A percentile compares a stretch with the other conserved stretches of the same genome.
Evolutionary conservation across 2,888 invertebrate genomes (phyloP).

Genomic region (Ichneumoninae sp.): DNA sequence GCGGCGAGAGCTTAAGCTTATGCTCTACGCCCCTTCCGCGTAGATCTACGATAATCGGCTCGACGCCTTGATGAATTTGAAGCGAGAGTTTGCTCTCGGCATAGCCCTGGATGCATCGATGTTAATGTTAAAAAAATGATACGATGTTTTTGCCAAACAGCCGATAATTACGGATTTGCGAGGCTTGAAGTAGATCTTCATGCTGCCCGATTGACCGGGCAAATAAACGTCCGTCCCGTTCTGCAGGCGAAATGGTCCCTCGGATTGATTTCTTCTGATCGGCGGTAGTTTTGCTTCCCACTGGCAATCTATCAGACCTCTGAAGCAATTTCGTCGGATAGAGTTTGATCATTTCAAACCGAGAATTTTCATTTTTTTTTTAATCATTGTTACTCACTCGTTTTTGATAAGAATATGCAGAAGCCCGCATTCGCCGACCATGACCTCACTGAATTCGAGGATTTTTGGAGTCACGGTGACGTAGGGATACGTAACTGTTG

Average conservation of each 20-base stretch:
- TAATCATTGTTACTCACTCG: neutral
- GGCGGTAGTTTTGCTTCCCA: slow-evolving; percentile 84
- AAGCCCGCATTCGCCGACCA: slow-evolving; percentile 87
- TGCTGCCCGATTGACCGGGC: slow-evolving; percentile 85
- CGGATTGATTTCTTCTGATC: slow-evolving; percentile 61
- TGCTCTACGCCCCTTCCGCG: slow-evolving; percentile 86
- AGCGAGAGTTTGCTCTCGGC: slow-evolving; percentile 79
- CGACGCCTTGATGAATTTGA: slow-evolving; percentile 85
- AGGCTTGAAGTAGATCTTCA: slow-evolving; percentile 87
- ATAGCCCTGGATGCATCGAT: slow-evolving; percentile 76
- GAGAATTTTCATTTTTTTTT: no score
- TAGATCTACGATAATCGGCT: slow-evolving; percentile 84
- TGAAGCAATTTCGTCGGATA: slow-evolving; percentile 74
- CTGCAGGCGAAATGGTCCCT: slow-evolving; percentile 73
- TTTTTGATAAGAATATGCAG: slow-evolving; percentile 86
- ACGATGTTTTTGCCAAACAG: neutral
- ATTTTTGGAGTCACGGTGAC: slow-evolving; percentile 83
- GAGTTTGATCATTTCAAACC: neutral
- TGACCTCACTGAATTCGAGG: slow-evolving; percentile 86
- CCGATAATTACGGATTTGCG: slow-evolving; percentile 79
- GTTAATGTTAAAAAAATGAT: neutral
- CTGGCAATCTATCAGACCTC: slow-evolving; percentile 86
- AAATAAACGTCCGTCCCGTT: slow-evolving; percentile 83
- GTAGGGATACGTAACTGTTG: slow-evolving; percentile 87
- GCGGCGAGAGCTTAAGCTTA: slow-evolving; percentile 85